These are phyloP conservation scores for Eilema caniola DNA, from an alignment of 2,888 invertebrate genomes.

Conservation along the genomic window DNA sequence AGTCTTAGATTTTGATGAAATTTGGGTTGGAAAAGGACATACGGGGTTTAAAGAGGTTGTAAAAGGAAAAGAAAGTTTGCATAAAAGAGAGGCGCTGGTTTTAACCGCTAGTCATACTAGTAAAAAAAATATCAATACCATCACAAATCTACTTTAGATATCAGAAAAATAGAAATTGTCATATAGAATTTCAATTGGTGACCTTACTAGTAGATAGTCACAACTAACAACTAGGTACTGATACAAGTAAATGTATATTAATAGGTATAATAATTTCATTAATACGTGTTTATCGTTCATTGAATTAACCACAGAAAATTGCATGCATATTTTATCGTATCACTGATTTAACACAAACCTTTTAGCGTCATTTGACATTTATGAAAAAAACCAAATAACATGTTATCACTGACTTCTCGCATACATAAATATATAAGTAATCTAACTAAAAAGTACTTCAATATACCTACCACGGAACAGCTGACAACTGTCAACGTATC, in stretches of 20 bases:
- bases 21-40: too few relatives aligned
- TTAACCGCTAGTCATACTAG: too few relatives aligned
- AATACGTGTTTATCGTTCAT: slow-evolving; percentile 1
- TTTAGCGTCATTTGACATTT: slow-evolving; percentile 21
- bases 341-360: slow-evolving; percentile 19
- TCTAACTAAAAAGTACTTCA: background rate
- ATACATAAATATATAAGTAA: slow-evolving; percentile 9
- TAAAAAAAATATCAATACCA: background rate
- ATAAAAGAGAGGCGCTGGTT: too few relatives aligned
- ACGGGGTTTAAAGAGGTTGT: too few relatives aligned
- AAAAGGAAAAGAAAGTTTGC: too few relatives aligned
- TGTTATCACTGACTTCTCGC: slow-evolving; percentile 10
- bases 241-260: background rate
- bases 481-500: slow-evolving; percentile 54
- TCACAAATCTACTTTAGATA: background rate
- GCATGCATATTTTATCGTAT: slow-evolving; percentile 22
- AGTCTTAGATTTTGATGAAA: too few relatives aligned
- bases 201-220: background rate
- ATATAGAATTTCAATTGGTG: background rate
- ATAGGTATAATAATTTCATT: background rate
- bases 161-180: background rate
- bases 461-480: slow-evolving; percentile 55
- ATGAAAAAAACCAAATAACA: slow-evolving; percentile 15
- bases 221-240: background rate
- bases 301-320: slow-evolving; percentile 21